phyloP scores from a whole-genome alignment of 2,113 vertebrate genomes.

The Glaucidium brasilianum region DNA sequence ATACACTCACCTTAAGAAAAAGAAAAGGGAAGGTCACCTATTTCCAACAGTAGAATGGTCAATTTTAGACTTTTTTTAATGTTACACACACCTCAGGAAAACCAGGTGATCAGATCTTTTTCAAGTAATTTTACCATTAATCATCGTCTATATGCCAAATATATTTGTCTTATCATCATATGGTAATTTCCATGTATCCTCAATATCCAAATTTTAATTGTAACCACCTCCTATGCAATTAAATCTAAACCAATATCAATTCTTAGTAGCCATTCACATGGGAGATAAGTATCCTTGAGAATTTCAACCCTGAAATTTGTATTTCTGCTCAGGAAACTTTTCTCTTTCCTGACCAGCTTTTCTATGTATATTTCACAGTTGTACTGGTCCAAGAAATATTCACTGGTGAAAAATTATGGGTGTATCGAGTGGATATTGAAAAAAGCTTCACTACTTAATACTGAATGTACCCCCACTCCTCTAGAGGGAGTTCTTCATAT shows the following conservation, averaged over 20 bases:
- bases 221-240: neutral
- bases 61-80: neutral
- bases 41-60: neutral
- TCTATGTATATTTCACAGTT: neutral
- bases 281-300: neutral
- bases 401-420: neutral
- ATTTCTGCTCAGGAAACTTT: neutral
- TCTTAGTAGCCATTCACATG: neutral
- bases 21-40: neutral
- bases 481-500: neutral
- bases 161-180: neutral
- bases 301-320: neutral
- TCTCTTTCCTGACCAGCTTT: neutral
- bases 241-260: neutral
- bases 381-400: neutral
- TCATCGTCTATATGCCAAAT: neutral
- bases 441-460: neutral
- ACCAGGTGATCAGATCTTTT: neutral
- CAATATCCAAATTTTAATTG: neutral
- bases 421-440: neutral
- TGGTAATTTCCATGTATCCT: neutral
- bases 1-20: neutral
- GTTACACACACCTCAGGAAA: neutral
- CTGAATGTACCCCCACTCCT: neutral
- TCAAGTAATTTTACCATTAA: neutral